Base-by-base conservation (phyloP, 2,797 vertebrate genomes). In the Craterocephalus amniculus region DNA sequence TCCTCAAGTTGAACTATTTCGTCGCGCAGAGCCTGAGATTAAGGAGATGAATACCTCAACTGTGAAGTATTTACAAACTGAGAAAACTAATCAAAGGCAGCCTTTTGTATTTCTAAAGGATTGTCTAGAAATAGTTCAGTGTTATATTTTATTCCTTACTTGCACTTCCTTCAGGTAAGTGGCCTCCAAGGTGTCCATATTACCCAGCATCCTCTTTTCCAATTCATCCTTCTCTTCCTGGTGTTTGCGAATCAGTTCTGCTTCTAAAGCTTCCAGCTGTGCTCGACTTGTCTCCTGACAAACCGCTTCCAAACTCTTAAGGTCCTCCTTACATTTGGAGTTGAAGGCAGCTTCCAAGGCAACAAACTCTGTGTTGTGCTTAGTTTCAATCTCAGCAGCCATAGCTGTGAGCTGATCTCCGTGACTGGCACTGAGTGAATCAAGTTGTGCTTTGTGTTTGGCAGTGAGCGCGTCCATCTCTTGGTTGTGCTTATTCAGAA, bases 121-220 rank as follows among this genome's bases (percentile, higher is more conserved):
- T 7, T n/a, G 24, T 5, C 6, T 31, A 43, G 24, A 27, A 36
- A 20, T 1, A 6, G 13, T 0, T 7, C 16, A 3, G 10, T 6
- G 6, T 29, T 29, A 13, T 3, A 4, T 49, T 52, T 38, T 13
- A 52, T 40, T 69, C 7, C 88, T 86, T 84, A 93, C 93, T 68
- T 98, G 96, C 31, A 97, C 91, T 90, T 98, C 96, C 71, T 94
- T 91, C 14, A 96, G 79, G 87, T 96, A 97, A 1, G 95, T 94
- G 0, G 92, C 91, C 83, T 98, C 96, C 84, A 97, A 76, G 2
- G 94, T 95, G 77, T 97, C 96, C 93, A 97, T 94, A 83, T 95
- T 95, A 36, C 93, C 89, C 80, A 96, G 83, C 82, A 97, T 95
- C 76, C 92, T 95, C 22, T 82, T 84, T 85, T 98, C 96, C 69